phyloP scores from a whole-genome alignment of 2,888 invertebrate species.

The Plusia festucae region DNA sequence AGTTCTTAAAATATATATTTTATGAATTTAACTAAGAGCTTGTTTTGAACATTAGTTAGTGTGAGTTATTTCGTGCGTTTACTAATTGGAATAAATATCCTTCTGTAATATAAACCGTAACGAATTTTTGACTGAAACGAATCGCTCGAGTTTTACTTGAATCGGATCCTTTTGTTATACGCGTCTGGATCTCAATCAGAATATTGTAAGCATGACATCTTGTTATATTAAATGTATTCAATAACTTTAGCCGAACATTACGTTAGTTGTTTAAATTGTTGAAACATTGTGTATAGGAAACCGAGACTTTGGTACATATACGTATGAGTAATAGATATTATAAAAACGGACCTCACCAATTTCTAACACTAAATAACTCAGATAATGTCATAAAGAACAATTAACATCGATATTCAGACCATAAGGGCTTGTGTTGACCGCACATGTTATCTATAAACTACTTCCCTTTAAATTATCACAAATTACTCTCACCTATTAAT shows the following conservation, averaged over 20 bases:
- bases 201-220: slow-evolving; percentile 33
- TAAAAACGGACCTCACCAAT: not conserved
- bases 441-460: not conserved
- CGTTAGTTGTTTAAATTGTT: slow-evolving; percentile 28
- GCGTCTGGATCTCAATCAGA: slow-evolving; percentile 33
- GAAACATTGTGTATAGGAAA: slow-evolving; percentile 9
- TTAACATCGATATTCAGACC: not conserved
- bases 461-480: not conserved
- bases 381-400: not conserved
- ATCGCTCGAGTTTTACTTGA: slow-evolving; percentile 35
- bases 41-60: slow-evolving; percentile 19
- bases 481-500: not conserved
- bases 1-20: slow-evolving; percentile 20
- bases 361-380: not conserved
- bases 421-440: not conserved
- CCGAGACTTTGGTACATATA: not conserved
- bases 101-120: slow-evolving; percentile 25
- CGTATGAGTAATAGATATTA: not conserved
- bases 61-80: slow-evolving; percentile 33
- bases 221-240: slow-evolving; percentile 32
- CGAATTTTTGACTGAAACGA: slow-evolving; percentile 46
- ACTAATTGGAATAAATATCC: slow-evolving; percentile 36
- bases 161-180: slow-evolving; percentile 42
- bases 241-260: slow-evolving; percentile 19
- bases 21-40: slow-evolving; percentile 15